Conservation (phyloP, 2,888 invertebrate genomes). For the Augochlorella aurata region DNA sequence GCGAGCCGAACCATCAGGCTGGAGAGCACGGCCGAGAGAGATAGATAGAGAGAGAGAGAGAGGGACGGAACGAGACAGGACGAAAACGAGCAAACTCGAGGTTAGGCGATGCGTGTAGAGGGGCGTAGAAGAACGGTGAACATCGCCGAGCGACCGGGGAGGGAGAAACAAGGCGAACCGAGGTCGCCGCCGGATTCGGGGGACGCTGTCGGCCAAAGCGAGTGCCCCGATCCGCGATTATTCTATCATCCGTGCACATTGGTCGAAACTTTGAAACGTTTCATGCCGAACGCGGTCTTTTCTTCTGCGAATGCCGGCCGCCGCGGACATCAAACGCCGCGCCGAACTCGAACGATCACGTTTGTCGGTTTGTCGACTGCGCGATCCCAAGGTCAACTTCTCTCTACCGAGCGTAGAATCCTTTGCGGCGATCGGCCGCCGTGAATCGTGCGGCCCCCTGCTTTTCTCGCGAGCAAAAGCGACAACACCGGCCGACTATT, state of each 20-base stretch:
- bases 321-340: conserved; percentile 25
- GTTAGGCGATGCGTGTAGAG: conserved; percentile 13
- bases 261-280: conserved; percentile 9
- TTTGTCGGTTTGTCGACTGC: conserved; percentile 11
- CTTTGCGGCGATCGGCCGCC: conserved; percentile 9
- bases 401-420: background rate
- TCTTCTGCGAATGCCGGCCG: background rate
- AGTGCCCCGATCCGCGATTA: conserved; percentile 47
- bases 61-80: conserved; percentile 9
- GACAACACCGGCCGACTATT: background rate
- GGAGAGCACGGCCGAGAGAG: background rate
- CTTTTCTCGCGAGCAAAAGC: background rate
- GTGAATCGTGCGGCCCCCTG: background rate
- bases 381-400: conserved; percentile 9
- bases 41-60: background rate
- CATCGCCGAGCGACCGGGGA: background rate
- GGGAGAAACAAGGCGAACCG: conserved; percentile 16
- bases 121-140: conserved; percentile 5
- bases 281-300: background rate
- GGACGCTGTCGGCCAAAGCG: conserved; percentile 34
- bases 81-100: conserved; percentile 16
- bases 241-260: conserved; percentile 47
- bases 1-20: background rate
- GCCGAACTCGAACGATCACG: conserved; percentile 5
- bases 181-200: conserved; percentile 21